A percentile compares a stretch with the other conserved stretches of the same genome.
These are phyloP conservation scores for Cossypha polioptera DNA, from an alignment of 2,797 vertebrate species.

Conservation along the genomic window DNA sequence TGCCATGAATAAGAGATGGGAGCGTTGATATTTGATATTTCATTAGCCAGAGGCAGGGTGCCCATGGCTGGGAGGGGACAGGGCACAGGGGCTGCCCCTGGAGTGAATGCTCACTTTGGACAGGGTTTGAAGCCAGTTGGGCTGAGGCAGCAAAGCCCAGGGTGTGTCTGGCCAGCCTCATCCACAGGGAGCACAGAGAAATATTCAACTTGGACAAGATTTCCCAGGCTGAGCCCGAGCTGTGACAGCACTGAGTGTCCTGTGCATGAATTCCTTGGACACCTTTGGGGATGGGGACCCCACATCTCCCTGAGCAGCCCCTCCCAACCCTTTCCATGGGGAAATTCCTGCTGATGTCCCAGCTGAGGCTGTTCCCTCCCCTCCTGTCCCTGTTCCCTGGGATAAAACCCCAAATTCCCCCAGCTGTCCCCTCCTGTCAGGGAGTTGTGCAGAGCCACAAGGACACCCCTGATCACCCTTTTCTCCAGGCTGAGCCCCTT, in stretches of 20 bases:
- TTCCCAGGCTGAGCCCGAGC: background rate
- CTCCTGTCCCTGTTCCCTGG: background rate
- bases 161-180: background rate
- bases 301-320: background rate
- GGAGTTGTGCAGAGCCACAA: background rate
- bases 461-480: background rate
- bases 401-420: rapidly evolving
- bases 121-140: background rate
- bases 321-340: rapidly evolving
- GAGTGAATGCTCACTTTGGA: background rate
- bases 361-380: background rate
- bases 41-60: background rate
- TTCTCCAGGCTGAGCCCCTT: background rate
- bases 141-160: background rate
- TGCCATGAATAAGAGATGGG: conserved; percentile 62
- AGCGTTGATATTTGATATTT: conserved; percentile 20
- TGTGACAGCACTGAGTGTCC: background rate
- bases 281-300: rapidly evolving
- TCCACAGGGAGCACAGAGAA: background rate
- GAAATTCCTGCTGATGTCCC: background rate
- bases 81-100: background rate
- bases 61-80: background rate
- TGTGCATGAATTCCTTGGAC: rapidly evolving
- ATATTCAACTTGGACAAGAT: rapidly evolving
- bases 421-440: background rate